phyloP scores from a whole-genome alignment of 2,113 vertebrate genomes.

The Vulpes ferrilata region DNA sequence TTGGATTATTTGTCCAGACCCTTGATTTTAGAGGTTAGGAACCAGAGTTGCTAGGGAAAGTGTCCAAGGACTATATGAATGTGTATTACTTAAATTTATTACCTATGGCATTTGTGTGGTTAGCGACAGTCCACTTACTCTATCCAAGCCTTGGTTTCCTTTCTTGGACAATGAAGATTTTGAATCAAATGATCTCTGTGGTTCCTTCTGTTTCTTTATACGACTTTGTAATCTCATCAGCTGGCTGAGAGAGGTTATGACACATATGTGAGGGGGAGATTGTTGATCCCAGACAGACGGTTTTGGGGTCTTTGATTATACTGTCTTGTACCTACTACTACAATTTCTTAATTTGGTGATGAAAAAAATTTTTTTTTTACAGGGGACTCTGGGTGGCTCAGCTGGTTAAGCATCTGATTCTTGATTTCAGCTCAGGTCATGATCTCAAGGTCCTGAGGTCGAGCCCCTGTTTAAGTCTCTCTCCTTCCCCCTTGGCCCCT shows the following conservation, averaged over 20 bases:
- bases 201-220: background rate
- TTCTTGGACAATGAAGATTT: background rate
- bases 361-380: background rate
- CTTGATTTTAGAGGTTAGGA: background rate
- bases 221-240: too few species aligned
- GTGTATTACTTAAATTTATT: background rate
- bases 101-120: background rate
- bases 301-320: background rate
- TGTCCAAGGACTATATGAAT: background rate
- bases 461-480: too few species aligned
- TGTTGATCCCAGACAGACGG: background rate
- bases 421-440: background rate
- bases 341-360: background rate
- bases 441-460: too few species aligned
- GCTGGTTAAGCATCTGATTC: background rate
- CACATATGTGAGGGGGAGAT: background rate
- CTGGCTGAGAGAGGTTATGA: background rate
- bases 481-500: too few species aligned
- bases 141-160: background rate
- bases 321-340: background rate
- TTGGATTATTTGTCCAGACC: background rate
- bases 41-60: background rate
- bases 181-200: background rate
- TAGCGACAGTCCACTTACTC: background rate
- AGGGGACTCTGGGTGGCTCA: background rate